Conservation (phyloP, 2,113 vertebrate genomes). For the Neomonachus schauinslandi region DNA sequence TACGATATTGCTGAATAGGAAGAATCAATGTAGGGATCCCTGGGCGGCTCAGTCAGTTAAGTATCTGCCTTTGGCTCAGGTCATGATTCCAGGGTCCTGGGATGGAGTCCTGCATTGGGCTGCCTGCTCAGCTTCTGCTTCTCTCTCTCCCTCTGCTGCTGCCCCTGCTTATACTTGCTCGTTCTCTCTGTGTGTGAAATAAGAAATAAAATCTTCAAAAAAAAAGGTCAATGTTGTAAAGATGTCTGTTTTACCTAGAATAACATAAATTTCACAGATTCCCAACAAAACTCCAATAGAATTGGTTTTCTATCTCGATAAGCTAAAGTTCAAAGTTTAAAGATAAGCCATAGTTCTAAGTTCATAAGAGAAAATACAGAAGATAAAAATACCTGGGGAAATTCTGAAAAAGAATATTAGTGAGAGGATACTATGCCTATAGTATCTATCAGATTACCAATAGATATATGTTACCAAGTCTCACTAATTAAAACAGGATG, state of each 20-base stretch:
- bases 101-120: background rate
- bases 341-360: background rate
- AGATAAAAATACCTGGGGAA: background rate
- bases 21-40: background rate
- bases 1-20: background rate
- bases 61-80: background rate
- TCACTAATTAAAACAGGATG: background rate
- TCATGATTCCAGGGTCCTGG: background rate
- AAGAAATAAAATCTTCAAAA: background rate
- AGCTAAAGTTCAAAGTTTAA: background rate
- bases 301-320: slow-evolving; percentile 6
- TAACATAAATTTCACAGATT: background rate
- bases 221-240: background rate
- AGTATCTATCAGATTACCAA: background rate
- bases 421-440: background rate
- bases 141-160: background rate
- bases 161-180: background rate
- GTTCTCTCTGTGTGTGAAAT: background rate
- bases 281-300: background rate
- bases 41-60: background rate
- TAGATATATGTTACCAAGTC: background rate
- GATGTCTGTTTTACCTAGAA: background rate
- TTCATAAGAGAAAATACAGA: slow-evolving; percentile 6
- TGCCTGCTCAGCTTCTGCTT: background rate
- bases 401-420: slow-evolving; percentile 4